Evolutionary conservation across 1,140 invertebrate genomes (phyloP).

Genomic region (Hypsibius dujardini): DNA sequence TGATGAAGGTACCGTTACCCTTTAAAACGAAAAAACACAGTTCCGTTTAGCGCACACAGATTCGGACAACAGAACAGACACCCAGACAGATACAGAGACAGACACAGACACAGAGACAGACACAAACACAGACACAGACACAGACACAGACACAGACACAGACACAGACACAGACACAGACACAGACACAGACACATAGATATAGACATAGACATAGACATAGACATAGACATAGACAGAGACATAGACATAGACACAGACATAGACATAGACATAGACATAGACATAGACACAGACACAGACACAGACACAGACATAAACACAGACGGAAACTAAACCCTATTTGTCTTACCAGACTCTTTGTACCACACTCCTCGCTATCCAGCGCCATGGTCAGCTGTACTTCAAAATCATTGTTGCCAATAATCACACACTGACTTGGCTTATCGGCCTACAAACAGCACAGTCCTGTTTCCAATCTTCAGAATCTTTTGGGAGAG

Average conservation of each 20-base stretch:
- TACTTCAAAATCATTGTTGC: slow-evolving; percentile 34
- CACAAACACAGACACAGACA: too few relatives aligned
- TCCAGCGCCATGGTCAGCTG: slow-evolving; percentile 36
- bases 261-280: too few relatives aligned
- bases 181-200: too few relatives aligned
- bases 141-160: too few relatives aligned
- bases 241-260: too few relatives aligned
- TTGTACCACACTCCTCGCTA: slow-evolving; percentile 35
- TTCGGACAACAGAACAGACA: neutral
- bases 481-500: neutral
- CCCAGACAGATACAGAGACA: neutral
- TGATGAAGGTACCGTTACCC: slow-evolving; percentile 35
- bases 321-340: slow-evolving; percentile 17
- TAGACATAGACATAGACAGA: too few relatives aligned
- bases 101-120: too few relatives aligned
- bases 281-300: too few relatives aligned
- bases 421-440: slow-evolving; percentile 36
- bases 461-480: too few relatives aligned
- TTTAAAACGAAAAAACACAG: slow-evolving; percentile 22
- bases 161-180: too few relatives aligned
- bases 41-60: neutral
- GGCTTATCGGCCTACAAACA: slow-evolving; percentile 10
- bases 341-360: slow-evolving; percentile 31
- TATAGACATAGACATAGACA: too few relatives aligned
- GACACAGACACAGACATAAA: neutral